These are phyloP conservation scores for Salvator merianae DNA, from an alignment of 2,113 vertebrate species.

Conservation along the genomic window DNA sequence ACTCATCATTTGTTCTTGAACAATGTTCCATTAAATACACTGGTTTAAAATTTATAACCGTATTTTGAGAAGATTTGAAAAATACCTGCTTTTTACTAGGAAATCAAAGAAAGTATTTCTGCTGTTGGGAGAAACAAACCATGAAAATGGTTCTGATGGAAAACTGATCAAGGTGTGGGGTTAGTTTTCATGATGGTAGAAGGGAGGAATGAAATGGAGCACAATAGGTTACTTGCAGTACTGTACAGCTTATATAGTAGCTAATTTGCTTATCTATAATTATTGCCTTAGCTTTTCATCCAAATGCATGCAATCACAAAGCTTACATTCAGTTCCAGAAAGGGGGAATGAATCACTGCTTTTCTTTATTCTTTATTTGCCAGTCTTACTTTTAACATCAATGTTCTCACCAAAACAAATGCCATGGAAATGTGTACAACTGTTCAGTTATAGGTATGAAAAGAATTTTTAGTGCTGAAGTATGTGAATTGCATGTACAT, in stretches of 20 bases:
- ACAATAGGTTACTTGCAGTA: background rate
- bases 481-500: conserved; percentile 35
- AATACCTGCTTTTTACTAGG: no score
- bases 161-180: no score
- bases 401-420: fast-evolving
- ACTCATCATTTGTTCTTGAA: no score
- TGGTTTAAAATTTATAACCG: no score
- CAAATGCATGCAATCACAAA: background rate
- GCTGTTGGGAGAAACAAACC: no score
- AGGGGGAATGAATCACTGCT: conserved; percentile 1
- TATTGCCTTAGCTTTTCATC: background rate
- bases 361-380: background rate
- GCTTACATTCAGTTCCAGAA: background rate
- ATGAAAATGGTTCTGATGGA: no score
- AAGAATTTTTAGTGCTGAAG: conserved; percentile 49
- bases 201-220: background rate
- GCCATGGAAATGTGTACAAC: conserved; percentile 39
- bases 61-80: no score
- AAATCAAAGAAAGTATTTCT: no score
- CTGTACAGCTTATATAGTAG: background rate
- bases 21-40: no score
- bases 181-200: background rate
- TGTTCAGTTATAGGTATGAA: conserved; percentile 14
- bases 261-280: background rate
- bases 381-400: conserved; percentile 15